Evolutionary conservation across 2,797 vertebrate genomes (phyloP).

Genomic region (Sandelia bainsii): DNA sequence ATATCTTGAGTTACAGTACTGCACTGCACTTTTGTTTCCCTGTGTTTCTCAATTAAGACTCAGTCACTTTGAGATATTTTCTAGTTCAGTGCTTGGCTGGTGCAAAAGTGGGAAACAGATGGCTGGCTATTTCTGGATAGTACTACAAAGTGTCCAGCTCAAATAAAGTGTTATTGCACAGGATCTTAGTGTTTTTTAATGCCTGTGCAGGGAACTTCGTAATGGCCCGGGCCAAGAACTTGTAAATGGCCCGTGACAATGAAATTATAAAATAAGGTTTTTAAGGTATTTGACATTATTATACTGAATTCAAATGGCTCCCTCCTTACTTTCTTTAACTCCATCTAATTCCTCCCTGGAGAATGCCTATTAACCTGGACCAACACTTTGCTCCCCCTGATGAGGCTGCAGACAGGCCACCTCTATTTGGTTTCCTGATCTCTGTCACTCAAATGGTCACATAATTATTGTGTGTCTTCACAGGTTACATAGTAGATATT

Average conservation of each 20-base stretch:
- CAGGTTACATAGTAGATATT: conserved; percentile 64
- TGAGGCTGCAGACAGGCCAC: conserved; percentile 45
- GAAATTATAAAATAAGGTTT: conserved; percentile 45
- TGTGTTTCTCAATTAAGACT: conserved; percentile 52
- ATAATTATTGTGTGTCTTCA: conserved; percentile 65
- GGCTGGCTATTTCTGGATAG: conserved; percentile 67
- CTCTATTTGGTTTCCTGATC: conserved; percentile 68
- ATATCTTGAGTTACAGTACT: conserved; percentile 1
- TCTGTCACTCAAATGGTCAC: conserved; percentile 70
- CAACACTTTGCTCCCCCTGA: conserved; percentile 47
- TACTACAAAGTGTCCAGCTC: conserved; percentile 66
- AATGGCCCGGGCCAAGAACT: conserved; percentile 57
- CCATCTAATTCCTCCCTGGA: conserved; percentile 64
- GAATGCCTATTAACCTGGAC: conserved; percentile 71
- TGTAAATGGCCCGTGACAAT: conserved; percentile 64
- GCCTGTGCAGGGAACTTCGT: conserved; percentile 56
- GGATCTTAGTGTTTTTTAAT: conserved; percentile 58
- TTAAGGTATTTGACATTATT: conserved; percentile 63
- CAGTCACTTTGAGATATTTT: conserved; percentile 39
- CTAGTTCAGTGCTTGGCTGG: conserved; percentile 57
- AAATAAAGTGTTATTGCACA: conserved; percentile 63
- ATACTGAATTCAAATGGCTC: conserved; percentile 49
- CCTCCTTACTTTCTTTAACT: conserved; percentile 58
- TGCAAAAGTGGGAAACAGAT: conserved; percentile 70
- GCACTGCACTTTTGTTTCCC: conserved; percentile 18